A percentile compares a stretch with the other conserved stretches of the same genome.
phyloP scores from a whole-genome alignment of 2,113 vertebrate species.

The Oxyura jamaicensis region DNA sequence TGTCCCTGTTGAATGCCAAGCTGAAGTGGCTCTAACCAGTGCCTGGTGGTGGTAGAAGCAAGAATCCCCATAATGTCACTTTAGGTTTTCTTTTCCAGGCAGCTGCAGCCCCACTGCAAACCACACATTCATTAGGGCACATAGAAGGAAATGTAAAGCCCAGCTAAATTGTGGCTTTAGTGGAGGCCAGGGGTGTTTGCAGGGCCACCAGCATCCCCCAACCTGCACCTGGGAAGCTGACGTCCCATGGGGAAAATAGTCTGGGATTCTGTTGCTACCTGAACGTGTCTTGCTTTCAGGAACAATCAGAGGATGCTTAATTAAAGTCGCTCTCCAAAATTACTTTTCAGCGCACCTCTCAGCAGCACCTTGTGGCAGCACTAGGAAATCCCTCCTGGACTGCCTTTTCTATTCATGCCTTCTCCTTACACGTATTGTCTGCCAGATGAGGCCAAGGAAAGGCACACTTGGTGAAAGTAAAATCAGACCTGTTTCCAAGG shows the following conservation, averaged over 20 bases:
- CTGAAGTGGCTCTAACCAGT: neutral
- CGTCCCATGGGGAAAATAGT: too few species aligned
- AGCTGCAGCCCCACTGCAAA: neutral
- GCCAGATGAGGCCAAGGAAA: neutral
- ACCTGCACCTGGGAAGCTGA: neutral
- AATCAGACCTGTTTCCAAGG: neutral
- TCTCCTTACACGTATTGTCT: neutral
- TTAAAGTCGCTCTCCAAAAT: slow-evolving; percentile 13
- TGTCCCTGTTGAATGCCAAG: neutral
- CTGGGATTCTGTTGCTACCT: too few species aligned
- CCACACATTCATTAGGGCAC: neutral
- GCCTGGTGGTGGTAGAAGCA: fast-evolving
- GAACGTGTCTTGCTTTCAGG: too few species aligned
- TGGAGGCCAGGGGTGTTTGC: neutral
- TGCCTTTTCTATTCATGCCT: neutral
- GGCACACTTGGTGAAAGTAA: neutral
- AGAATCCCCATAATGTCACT: neutral
- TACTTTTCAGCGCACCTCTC: neutral
- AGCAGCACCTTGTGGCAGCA: neutral
- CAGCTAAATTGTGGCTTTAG: neutral
- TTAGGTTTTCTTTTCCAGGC: neutral
- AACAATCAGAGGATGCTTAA: slow-evolving; percentile 25
- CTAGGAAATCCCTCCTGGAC: neutral
- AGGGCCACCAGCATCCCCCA: neutral
- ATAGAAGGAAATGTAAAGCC: neutral